Evolutionary conservation across 2,113 vertebrate genomes (phyloP).

Genomic region (Misgurnus mizolepis): DNA sequence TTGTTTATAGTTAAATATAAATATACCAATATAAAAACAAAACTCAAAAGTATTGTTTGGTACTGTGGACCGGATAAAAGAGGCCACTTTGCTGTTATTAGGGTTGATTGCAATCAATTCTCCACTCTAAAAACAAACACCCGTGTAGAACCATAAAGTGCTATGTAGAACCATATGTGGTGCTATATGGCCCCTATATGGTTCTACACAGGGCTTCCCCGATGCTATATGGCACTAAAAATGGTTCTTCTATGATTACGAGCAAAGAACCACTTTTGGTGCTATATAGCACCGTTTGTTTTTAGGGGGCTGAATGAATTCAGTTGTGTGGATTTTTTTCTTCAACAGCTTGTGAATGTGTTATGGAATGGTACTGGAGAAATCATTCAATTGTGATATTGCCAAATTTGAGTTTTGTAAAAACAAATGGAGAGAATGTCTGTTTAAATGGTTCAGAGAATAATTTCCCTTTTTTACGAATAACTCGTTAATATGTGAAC

Average conservation of each 20-base stretch:
- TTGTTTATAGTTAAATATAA: neutral
- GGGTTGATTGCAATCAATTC: too few relatives aligned
- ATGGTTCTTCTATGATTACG: too few relatives aligned
- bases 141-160: too few relatives aligned
- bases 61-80: neutral
- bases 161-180: too few relatives aligned
- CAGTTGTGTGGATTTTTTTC: neutral
- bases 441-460: neutral
- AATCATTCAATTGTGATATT: slow-evolving; percentile 31
- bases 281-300: too few relatives aligned
- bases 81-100: too few relatives aligned
- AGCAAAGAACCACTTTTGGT: too few relatives aligned
- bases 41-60: neutral
- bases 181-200: too few relatives aligned
- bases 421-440: neutral
- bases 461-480: neutral
- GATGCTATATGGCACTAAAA: too few relatives aligned
- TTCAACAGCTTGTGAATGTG: slow-evolving; percentile 2
- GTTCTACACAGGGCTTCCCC: too few relatives aligned
- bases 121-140: too few relatives aligned
- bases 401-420: slow-evolving; percentile 36
- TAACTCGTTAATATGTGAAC: slow-evolving; percentile 1
- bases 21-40: neutral
- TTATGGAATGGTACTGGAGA: slow-evolving; percentile 5
- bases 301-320: too few relatives aligned